Base-by-base conservation (phyloP, 1,140 invertebrate genomes). In the Monochamus saltuarius region DNA sequence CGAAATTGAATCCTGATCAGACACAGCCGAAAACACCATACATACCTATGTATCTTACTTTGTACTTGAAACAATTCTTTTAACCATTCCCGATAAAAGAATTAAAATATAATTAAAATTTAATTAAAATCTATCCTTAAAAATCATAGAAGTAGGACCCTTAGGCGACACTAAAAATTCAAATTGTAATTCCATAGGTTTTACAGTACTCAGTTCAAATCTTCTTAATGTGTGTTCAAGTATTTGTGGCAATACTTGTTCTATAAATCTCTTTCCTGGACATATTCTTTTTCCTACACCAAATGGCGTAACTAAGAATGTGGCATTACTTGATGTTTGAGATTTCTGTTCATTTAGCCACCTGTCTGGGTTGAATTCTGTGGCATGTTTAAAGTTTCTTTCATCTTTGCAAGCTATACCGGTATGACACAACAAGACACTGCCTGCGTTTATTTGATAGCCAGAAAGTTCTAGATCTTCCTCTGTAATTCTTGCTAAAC, bases 341-440 rank as follows among this genome's bases (percentile, higher is more conserved):
- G 76, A 67, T 59, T 74, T 75, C n/a, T 75, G 68, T 3, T 76
- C 73, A 29, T 82, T 75, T 11, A 95, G 73, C 94, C 89, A 97
- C 22, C 89, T 82, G 77, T 93, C 92, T 7, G 94, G 94, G 9
- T 83, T 72, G 72, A 88, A 97, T 57, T 87, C 78, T 36, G 82
- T 75, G 3, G 93, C 88, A 45, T 89, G 79, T 59, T 83, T 83
- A 77, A 91, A 97, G 76, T 94, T 91, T 40, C 83, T 77, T n/a
- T 91, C 85, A 17, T 87, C 82, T 51, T 86, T 78, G 67, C 91
- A 92, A 1, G 92, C 89, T 11, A 93, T 83, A 77, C 88, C 90
- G 1, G 90, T 94, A 66, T 96, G 91, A 37, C 91, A 87, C 29
- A 95, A 79, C 2, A 97, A 85, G 2, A 94, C 88, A 1, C 89